Evolutionary conservation across 2,113 vertebrate species (phyloP).

Genomic region (Pteruthius melanotis): DNA sequence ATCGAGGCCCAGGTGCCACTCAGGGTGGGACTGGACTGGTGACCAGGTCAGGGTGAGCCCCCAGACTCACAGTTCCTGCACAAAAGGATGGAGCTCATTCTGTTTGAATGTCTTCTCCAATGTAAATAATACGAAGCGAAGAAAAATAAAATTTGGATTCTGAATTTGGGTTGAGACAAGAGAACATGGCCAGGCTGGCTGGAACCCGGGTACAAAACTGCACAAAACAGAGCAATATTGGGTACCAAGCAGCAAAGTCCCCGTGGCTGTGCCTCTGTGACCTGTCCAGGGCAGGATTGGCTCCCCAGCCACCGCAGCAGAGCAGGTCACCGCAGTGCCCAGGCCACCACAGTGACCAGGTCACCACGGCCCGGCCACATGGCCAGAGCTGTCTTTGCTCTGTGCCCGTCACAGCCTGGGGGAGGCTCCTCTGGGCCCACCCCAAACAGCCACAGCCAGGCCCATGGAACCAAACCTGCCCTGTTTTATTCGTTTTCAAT

Average conservation of each 20-base stretch:
- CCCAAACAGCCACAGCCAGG: background rate
- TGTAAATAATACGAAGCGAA: background rate
- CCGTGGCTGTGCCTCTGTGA: background rate
- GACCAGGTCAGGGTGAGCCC: background rate
- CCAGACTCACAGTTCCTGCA: background rate
- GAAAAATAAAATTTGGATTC: background rate
- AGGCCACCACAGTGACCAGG: background rate
- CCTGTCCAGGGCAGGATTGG: rapidly evolving
- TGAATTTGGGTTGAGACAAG: background rate
- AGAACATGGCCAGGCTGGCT: background rate
- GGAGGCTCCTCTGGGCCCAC: background rate
- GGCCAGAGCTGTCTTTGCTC: rapidly evolving
- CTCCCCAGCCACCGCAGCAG: background rate
- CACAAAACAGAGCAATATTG: rapidly evolving
- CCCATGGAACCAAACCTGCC: no score
- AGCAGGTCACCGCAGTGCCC: background rate
- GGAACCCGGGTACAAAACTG: background rate
- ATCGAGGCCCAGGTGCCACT: rapidly evolving
- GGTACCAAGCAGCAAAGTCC: background rate
- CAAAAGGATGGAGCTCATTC: background rate
- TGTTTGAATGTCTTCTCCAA: background rate
- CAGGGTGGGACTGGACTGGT: background rate
- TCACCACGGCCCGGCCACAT: background rate
- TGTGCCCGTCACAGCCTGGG: background rate
- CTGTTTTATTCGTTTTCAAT: background rate